Conservation (phyloP, 2,113 vertebrate species). For the Polypterus bichir region DNA sequence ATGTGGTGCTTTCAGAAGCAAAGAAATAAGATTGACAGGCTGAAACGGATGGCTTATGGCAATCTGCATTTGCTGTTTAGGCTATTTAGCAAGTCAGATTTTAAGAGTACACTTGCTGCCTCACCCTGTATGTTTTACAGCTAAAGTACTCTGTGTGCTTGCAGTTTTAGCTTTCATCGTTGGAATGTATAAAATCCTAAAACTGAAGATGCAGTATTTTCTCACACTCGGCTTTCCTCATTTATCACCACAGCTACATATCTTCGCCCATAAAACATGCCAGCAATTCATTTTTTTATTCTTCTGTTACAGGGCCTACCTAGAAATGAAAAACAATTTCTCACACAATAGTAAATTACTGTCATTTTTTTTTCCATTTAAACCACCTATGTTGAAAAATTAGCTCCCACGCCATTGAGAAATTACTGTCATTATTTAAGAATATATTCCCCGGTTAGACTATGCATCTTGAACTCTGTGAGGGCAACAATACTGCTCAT, state of each 20-base stretch:
- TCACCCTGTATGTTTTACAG: too few relatives aligned
- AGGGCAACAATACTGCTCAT: not conserved
- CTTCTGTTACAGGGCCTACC: not conserved
- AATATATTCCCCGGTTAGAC: slow-evolving; percentile 1
- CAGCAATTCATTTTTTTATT: not conserved
- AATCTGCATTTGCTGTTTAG: too few relatives aligned
- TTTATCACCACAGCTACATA: not conserved
- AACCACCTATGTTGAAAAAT: not conserved
- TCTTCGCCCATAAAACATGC: not conserved
- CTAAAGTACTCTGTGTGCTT: too few relatives aligned
- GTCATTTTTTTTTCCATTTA: not conserved
- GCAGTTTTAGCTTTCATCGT: too few relatives aligned
- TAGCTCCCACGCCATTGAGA: not conserved
- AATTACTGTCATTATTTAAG: slow-evolving; percentile 2
- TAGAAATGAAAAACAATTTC: not conserved
- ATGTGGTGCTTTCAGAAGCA: too few relatives aligned
- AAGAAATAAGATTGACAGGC: too few relatives aligned
- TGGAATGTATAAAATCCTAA: too few relatives aligned
- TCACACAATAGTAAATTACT: slow-evolving; percentile 2
- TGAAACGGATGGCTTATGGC: too few relatives aligned
- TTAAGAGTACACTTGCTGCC: too few relatives aligned
- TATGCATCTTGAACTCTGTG: not conserved
- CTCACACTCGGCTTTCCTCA: too few relatives aligned
- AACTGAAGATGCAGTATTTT: too few relatives aligned
- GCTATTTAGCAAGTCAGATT: too few relatives aligned